Conservation (phyloP, 2,797 vertebrate genomes). For the Allochrocebus solatus region DNA sequence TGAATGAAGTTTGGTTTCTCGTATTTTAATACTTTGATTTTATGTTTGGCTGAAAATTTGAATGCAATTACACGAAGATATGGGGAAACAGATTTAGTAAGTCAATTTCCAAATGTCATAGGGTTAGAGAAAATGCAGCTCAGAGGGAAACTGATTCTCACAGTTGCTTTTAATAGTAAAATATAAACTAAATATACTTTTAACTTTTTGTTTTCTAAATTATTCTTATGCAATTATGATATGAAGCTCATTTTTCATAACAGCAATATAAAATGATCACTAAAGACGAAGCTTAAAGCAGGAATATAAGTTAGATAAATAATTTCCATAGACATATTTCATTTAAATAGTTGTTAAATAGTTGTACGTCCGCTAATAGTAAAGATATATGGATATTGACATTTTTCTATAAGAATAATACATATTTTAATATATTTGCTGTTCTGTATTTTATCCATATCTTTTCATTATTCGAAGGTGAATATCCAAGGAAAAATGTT, state of each 20-base stretch:
- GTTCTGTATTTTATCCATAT: neutral
- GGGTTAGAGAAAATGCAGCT: fast-evolving
- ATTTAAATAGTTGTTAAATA: neutral
- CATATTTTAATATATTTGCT: neutral
- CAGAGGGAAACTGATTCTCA: neutral
- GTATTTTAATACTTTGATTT: neutral
- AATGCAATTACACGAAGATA: neutral
- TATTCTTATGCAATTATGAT: neutral
- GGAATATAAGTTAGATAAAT: neutral
- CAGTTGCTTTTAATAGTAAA: neutral
- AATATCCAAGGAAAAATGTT: neutral
- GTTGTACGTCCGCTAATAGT: neutral
- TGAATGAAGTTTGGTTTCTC: neutral
- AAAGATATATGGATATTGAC: neutral
- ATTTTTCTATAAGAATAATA: neutral
- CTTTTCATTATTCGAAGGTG: neutral
- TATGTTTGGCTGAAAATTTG: neutral
- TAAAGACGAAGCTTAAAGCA: neutral
- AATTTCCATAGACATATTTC: neutral
- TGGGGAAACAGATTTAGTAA: neutral
- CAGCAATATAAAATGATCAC: neutral
- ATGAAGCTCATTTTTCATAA: neutral
- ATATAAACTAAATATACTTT: neutral
- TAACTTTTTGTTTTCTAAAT: neutral
- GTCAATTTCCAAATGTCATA: neutral